These are phyloP conservation scores for Sebastes steindachneri DNA, from an alignment of 2,797 vertebrate species.

Conservation along the genomic window DNA sequence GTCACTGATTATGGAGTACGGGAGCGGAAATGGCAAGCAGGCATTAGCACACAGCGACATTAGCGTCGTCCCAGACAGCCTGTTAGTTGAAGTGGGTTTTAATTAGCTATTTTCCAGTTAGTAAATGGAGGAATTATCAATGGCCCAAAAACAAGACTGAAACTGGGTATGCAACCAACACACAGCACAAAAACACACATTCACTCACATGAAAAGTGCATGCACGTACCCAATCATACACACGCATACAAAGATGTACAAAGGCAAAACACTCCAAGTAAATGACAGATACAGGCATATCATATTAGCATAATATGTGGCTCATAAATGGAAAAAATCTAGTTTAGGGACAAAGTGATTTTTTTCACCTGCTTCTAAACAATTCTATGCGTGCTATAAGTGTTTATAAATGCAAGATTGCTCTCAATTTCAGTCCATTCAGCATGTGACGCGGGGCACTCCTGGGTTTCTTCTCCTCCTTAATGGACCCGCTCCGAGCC, in stretches of 20 bases:
- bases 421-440: conserved; percentile 43
- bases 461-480: conserved; percentile 13
- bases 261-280: conserved; percentile 67
- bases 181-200: conserved; percentile 9
- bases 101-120: conserved; percentile 99
- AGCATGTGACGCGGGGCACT: conserved; percentile 34
- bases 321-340: conserved; percentile 66
- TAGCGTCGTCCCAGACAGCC: conserved; percentile 96
- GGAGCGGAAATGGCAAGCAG: conserved; percentile 91
- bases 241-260: conserved; percentile 38
- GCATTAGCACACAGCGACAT: conserved; percentile 88
- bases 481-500: conserved; percentile 26
- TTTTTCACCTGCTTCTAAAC: conserved; percentile 52
- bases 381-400: conserved; percentile 35
- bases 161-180: conserved; percentile 82
- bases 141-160: conserved; percentile 92
- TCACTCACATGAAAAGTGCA: not conserved
- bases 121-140: conserved; percentile 97
- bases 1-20: conserved; percentile 87
- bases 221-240: not conserved
- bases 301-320: conserved; percentile 71
- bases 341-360: conserved; percentile 47
- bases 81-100: conserved; percentile 99
- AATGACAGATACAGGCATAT: conserved; percentile 62
- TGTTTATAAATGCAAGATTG: conserved; percentile 57